A percentile compares a stretch with the other conserved stretches of the same genome.
Evolutionary conservation across 2,113 vertebrate species (phyloP).

Genomic region (Carettochelys insculpta): DNA sequence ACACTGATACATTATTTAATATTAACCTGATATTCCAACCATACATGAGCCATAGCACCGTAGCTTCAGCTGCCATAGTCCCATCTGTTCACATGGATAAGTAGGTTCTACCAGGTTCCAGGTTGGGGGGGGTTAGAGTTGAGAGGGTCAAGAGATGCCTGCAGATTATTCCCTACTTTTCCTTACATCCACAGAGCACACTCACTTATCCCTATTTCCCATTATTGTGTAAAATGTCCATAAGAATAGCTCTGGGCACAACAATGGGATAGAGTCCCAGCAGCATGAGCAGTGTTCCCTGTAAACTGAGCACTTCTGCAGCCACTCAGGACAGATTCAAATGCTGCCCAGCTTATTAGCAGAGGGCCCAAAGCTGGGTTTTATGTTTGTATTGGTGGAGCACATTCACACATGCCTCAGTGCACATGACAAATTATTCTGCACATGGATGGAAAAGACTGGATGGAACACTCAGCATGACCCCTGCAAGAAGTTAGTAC

Average conservation of each 20-base stretch:
- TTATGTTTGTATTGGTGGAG: too few relatives aligned
- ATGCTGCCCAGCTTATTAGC: too few relatives aligned
- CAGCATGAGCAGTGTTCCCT: too few relatives aligned
- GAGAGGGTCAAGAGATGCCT: neutral
- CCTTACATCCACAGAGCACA: neutral
- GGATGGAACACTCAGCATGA: too few relatives aligned
- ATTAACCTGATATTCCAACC: neutral
- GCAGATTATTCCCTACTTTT: neutral
- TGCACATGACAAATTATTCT: too few relatives aligned
- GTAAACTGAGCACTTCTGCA: too few relatives aligned
- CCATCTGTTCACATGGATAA: rapidly evolving
- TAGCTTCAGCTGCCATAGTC: neutral
- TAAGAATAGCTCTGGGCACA: neutral
- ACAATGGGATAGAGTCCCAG: neutral
- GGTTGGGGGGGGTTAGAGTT: neutral
- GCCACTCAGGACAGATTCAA: too few relatives aligned
- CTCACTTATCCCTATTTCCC: neutral
- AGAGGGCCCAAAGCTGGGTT: too few relatives aligned
- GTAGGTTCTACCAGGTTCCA: neutral
- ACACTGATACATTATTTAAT: neutral
- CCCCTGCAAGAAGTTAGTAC: too few relatives aligned
- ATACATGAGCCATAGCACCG: rapidly evolving
- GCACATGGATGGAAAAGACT: too few relatives aligned
- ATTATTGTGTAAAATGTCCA: neutral
- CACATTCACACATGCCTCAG: too few relatives aligned